Evolutionary conservation across 2,797 vertebrate genomes (phyloP), one percentile per base, ranked within the genome.

Genomic region (Poeciliopsis presidionis): DNA sequence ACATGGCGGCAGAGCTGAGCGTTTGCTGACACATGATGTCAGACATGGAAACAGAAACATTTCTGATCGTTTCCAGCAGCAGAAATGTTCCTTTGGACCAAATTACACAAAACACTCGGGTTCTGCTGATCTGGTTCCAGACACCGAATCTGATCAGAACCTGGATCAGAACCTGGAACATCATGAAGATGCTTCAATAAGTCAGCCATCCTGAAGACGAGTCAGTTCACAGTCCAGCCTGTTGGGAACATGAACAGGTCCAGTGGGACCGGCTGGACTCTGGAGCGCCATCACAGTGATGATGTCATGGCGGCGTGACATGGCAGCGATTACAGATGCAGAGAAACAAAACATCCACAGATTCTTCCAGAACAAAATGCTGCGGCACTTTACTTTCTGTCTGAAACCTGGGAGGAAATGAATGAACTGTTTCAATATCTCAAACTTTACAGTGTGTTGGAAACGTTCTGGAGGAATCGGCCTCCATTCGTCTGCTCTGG

Each of bases 321-420:
- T 86, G 85, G 25, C 51, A 90, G 30, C 69, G 1, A 77, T 90
- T 78, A 77, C 43, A 53, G 63, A 78, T 46, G 73, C 41, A 47
- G 51, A 46, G 9, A 30, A 78, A 79, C 67, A 25, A 61, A 53
- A 55, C 39, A 41, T 49, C 6, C 53, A 55, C 22, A 57, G 55
- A n/a, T 57, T 28, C 57, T 18, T 61, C 28, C n/a, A 57, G 25
- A 55, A 9, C 25, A 55, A 55, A 55, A 55, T 5, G 55, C 55
- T 59, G 13, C n/a, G 0, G n/a, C 28, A 7, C 5, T 30, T 59
- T 59, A n/a, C 51, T 53, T 53, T 53, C 51, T 57, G 28, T 8
- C 20, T 53, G 51, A 55, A 55, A 55, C 22, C 8, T 25, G 7
- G 51, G 25, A 53, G 51, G 51, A 53, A 8, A 53, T 25, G 20